Evolutionary conservation across 1,140 invertebrate genomes (phyloP), one percentile per base, ranked within the genome.

Genomic region (Globodera rostochiensis): DNA sequence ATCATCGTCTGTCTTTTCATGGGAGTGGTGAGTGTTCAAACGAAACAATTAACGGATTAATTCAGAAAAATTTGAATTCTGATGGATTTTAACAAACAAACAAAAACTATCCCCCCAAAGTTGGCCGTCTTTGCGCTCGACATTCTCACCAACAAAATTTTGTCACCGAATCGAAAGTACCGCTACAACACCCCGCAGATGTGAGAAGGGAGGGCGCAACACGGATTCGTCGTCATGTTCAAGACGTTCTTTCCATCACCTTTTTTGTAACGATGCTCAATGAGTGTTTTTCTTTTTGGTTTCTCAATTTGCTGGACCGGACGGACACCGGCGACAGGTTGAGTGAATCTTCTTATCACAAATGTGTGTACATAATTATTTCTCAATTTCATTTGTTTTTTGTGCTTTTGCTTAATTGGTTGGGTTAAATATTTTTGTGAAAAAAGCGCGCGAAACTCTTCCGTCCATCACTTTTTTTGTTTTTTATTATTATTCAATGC

Each of bases 41-140:
- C 4, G 64, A 49, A 25, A 47, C 46, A 49, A 25, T 75, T 25
- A 57, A 46, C 49, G 57, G 50, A 21, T 73, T 45, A 73, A 21
- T 15, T 46, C 47, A 73, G 25, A 21, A 6, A 25, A 21, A 8
- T 73, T 73, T 36, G 36, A 36, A 36, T 36, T 36, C 36, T 1
- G 3, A 36, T 36, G 36, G 36, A 36, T 36, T 36, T 36, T 36
- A 36, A 36, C 36, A 36, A 36, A 36, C 36, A 36, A 36, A 36
- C 36, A 36, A 2, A 36, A 36, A 36, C 36, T 36, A 36, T 36
- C 36, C 36, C 50, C 19, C 19, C 19, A 21, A 36, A 76, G 74
- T 82, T 80, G 15, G 83, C 82, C 47, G 64, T 84, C 66, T 84
- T 84, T 74, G 82, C 82, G 15, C 67, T 84, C 57, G 82, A 84